Evolutionary conservation across 2,797 vertebrate genomes (phyloP).

Genomic region (Babyrousa celebensis): DNA sequence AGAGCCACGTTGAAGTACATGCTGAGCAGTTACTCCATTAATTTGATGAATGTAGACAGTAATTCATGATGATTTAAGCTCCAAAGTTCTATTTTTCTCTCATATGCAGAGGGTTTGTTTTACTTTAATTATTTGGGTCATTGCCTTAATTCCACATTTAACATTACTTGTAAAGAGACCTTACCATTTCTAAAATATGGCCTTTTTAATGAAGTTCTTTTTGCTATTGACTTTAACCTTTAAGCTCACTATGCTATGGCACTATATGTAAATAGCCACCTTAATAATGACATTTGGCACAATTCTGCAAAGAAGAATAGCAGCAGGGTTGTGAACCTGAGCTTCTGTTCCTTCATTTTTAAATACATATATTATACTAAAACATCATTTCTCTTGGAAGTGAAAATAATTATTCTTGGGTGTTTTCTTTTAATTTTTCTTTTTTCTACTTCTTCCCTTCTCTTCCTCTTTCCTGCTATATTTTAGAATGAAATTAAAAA

Average conservation of each 20-base stretch:
- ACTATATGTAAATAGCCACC: conserved; percentile 60
- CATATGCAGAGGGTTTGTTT: conserved; percentile 69
- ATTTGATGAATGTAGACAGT: conserved; percentile 80
- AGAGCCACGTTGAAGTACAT: conserved; percentile 27
- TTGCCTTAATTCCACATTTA: conserved; percentile 84
- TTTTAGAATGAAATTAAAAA: background rate
- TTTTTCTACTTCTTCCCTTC: accelerated
- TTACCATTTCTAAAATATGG: conserved; percentile 67
- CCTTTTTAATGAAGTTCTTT: conserved; percentile 76
- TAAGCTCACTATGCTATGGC: conserved; percentile 38
- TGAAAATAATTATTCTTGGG: background rate
- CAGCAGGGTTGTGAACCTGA: background rate
- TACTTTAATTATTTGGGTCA: conserved; percentile 85
- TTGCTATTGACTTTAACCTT: conserved; percentile 67
- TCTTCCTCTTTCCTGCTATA: background rate
- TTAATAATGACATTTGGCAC: conserved; percentile 49
- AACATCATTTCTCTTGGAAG: background rate
- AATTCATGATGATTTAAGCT: conserved; percentile 80
- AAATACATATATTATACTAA: background rate
- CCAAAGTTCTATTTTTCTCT: conserved; percentile 72
- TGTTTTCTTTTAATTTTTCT: background rate
- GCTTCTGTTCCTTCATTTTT: background rate
- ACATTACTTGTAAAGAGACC: conserved; percentile 67
- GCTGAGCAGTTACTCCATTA: conserved; percentile 70
- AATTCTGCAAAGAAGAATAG: background rate